Base-by-base conservation (phyloP, 2,888 invertebrate species). In the Griposia aprilina region DNA sequence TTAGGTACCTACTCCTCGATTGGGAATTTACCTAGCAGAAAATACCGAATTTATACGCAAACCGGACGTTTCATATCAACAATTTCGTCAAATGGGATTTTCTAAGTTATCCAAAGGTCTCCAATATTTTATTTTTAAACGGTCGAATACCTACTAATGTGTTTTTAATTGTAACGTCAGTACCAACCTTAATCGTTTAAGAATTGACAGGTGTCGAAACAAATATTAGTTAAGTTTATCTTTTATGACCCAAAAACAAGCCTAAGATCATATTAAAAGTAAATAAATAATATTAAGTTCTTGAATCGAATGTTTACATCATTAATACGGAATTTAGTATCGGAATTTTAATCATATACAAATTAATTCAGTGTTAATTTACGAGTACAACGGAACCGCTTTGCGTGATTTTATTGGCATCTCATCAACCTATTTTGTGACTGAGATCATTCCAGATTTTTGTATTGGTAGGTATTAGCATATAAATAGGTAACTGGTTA, bases 11-110 rank as follows among this genome's bases (percentile, higher is more conserved):
- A n/a, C 2, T 11, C 66, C 17, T 57, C 52, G 41, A 76, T 72
- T 83, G 81, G 87, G 85, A 79, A 86, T 83, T 79, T 63, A 85
- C 83, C 41, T 68, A 68, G 70, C 70, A 70, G 83, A 83, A 83
- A 83, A 86, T 71, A 76, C 80, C 75, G 60, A 63, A 50, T 68
- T 52, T n/a, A 68, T 26, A 30, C 5, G 2, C 8, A 41, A 15
- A 62, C 7, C n/a, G 82, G 85, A 80, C 78, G 67, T 73, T 74
- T 68, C 15, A 30, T 10, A 68, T 66, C 48, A 66, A 57, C 60
- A 48, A 59, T 70, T 73, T 76, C 84, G 55, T 70, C 17, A 26
- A 57, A 55, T 36, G 30, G 45, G 15, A 50, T 74, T 65, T 74
- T 23, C 23, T 4, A 50, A 23, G 26, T 57, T 60, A 11, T 68